These are phyloP conservation scores for Plestiodon gilberti DNA, from an alignment of 2,113 vertebrate genomes.

Conservation along the genomic window DNA sequence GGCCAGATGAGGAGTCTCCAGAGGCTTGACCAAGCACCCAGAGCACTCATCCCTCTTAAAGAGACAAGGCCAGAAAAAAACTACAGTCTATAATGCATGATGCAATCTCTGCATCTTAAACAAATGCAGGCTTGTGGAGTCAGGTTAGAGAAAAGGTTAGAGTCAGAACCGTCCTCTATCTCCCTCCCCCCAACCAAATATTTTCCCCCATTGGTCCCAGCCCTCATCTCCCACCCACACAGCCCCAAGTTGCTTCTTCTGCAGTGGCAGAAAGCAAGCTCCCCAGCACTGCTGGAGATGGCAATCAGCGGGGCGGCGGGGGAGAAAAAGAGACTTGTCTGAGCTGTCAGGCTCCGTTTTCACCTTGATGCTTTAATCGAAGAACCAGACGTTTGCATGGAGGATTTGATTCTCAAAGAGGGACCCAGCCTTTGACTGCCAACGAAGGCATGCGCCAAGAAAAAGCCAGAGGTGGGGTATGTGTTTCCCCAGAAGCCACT, in stretches of 20 bases:
- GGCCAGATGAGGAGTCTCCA: too few relatives aligned
- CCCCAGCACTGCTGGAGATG: too few relatives aligned
- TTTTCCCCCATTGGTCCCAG: background rate
- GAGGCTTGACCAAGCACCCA: too few relatives aligned
- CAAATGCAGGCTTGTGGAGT: too few relatives aligned
- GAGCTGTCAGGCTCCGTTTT: background rate
- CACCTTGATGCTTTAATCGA: background rate
- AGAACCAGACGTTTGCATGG: background rate
- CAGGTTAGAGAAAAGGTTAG: too few relatives aligned
- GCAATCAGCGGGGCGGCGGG: too few relatives aligned
- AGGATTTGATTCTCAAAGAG: background rate
- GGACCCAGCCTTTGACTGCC: background rate
- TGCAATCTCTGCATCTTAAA: too few relatives aligned
- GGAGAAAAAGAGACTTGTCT: background rate
- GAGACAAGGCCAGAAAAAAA: too few relatives aligned
- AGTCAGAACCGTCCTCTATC: too few relatives aligned
- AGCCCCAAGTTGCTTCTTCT: background rate
- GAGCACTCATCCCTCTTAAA: too few relatives aligned
- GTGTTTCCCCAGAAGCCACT: too few relatives aligned
- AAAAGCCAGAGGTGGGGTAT: background rate
- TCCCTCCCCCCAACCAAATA: background rate
- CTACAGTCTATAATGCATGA: too few relatives aligned
- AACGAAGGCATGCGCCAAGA: background rate
- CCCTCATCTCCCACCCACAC: background rate
- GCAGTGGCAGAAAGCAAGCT: background rate